Evolutionary conservation across 37 sponge, comb jelly and placozoan species (phyloP).

Genomic region (Bolinopsis microptera): DNA sequence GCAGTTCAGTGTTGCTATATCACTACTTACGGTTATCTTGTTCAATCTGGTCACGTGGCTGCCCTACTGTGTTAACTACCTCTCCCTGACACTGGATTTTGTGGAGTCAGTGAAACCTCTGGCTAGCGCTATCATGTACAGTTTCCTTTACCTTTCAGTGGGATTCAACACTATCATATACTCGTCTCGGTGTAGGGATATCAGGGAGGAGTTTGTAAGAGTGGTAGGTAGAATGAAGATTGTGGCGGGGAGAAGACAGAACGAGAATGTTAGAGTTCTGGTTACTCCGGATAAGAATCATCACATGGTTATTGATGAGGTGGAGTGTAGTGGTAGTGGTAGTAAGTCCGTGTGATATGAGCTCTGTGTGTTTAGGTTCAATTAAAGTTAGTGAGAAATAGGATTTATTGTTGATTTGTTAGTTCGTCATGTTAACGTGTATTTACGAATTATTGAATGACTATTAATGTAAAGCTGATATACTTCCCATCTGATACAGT

Average conservation of each 20-base stretch:
- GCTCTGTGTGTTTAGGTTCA: no score
- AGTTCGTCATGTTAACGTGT: no score
- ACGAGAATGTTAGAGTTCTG: background rate
- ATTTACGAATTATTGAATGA: no score
- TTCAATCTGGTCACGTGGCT: conserved; percentile 19
- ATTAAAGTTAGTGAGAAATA: no score
- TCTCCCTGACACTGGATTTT: background rate
- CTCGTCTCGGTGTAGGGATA: conserved; percentile 33
- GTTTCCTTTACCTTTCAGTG: background rate
- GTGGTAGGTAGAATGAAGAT: background rate
- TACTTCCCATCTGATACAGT: no score
- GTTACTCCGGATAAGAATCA: background rate
- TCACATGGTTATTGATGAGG: background rate
- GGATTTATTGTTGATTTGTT: no score
- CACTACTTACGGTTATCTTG: background rate
- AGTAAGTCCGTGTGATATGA: no score
- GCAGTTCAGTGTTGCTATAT: conserved; percentile 32
- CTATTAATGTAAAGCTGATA: no score
- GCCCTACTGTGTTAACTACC: conserved; percentile 24
- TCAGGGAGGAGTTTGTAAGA: background rate
- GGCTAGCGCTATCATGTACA: background rate
- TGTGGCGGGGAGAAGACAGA: background rate
- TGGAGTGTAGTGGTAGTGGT: background rate
- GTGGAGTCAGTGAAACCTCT: background rate
- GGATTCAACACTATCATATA: conserved; percentile 22